A percentile compares a stretch with the other conserved stretches of the same genome.
Evolutionary conservation across 2,797 vertebrate genomes (phyloP).

Genomic region (Setipinna tenuifilis): DNA sequence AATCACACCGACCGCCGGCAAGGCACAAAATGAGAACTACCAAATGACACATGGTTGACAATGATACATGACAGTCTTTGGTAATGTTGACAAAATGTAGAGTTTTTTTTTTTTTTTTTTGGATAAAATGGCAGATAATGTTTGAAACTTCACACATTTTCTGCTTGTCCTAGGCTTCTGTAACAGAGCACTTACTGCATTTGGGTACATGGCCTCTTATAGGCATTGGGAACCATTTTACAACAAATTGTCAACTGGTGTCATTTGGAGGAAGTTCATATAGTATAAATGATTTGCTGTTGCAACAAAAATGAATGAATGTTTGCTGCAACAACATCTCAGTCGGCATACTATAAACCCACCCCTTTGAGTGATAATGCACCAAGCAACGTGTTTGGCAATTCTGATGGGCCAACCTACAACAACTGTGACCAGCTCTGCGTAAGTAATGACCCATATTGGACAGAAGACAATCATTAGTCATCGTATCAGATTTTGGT

Average conservation of each 20-base stretch:
- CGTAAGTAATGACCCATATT: too few species aligned
- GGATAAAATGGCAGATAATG: too few species aligned
- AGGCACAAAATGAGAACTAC: neutral
- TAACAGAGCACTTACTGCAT: too few species aligned
- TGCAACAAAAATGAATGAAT: neutral
- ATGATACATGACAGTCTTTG: neutral
- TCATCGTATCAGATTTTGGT: neutral
- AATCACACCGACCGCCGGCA: neutral
- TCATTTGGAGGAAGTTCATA: slow-evolving; percentile 8
- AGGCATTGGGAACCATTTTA: neutral
- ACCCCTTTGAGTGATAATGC: neutral
- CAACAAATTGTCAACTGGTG: neutral
- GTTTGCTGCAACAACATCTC: slow-evolving; percentile 12
- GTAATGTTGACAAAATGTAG: neutral
- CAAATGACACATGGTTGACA: slow-evolving; percentile 12
- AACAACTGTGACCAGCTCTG: neutral
- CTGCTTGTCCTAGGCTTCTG: too few species aligned
- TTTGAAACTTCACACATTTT: too few species aligned
- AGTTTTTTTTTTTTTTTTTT: neutral
- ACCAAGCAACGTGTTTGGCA: neutral
- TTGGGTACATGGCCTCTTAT: neutral
- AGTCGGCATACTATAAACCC: slow-evolving; percentile 22
- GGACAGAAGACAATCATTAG: too few species aligned
- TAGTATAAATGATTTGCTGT: slow-evolving; percentile 15
- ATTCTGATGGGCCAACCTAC: neutral